Conservation (phyloP, 2,113 vertebrate genomes). For the Percina caprodes region DNA sequence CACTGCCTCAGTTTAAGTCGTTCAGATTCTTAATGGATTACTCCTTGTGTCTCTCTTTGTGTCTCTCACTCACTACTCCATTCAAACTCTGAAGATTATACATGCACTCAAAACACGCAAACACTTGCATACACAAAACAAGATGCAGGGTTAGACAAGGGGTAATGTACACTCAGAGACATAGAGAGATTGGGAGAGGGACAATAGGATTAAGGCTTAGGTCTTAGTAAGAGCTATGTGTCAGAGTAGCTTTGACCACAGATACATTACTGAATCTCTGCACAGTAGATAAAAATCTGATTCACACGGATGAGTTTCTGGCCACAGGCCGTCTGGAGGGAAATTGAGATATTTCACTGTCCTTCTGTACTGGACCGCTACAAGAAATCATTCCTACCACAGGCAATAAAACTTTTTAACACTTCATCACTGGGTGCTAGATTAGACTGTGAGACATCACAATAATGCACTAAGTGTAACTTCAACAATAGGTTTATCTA, state of each 20-base stretch:
- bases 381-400: too few relatives aligned
- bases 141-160: conserved; percentile 36
- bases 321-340: conserved; percentile 10
- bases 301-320: conserved; percentile 21
- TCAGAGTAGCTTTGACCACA: conserved; percentile 27
- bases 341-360: conserved; percentile 17
- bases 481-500: too few relatives aligned
- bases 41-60: not conserved
- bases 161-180: conserved; percentile 46
- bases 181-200: conserved; percentile 2
- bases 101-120: not conserved
- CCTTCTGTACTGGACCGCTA: not conserved
- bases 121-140: conserved; percentile 16
- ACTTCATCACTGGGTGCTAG: too few relatives aligned
- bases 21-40: not conserved
- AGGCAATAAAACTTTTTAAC: too few relatives aligned
- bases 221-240: conserved; percentile 42
- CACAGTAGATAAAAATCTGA: conserved; percentile 27
- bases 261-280: conserved; percentile 46
- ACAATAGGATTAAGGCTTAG: conserved; percentile 49
- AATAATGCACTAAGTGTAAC: too few relatives aligned
- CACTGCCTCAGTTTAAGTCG: not conserved
- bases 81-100: not conserved
- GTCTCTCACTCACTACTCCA: not conserved
- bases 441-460: too few relatives aligned